Evolutionary conservation across 1,140 invertebrate genomes (phyloP), one percentile per base, ranked within the genome.

Genomic region (Hormaphis cornu): DNA sequence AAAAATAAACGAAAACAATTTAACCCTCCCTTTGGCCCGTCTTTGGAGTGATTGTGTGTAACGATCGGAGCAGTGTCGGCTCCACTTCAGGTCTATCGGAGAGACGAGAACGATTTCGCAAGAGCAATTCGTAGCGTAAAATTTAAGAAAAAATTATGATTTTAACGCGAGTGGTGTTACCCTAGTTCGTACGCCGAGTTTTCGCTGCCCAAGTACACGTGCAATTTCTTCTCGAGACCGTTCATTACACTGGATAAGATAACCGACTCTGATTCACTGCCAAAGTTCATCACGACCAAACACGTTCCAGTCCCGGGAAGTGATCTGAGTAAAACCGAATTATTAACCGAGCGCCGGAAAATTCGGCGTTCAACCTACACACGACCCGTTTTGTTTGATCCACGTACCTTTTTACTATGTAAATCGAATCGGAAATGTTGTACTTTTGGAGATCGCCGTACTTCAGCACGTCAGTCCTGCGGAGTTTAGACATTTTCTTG

Each of bases 401-500:
- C 40, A 7, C 4, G 7, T 1, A 58, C 50, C 66, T 30, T 54
- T 54, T 54, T 3, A 71, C 30, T 42, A 61, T 52, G 5, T 69
- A 71, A 1, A 71, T 14, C n/a, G 33, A 22, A 4, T 69, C 48
- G 0, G 59, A 37, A 18, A 71, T n/a, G 3, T 52, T 50, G 18
- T 33, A 66, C n/a, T 77, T 76, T 18, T 52, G n/a, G 3, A 81
- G 73, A 0, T 71, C 71, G 26, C 83, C 83, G 14, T 75, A 22
- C 6, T 72, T 74, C 14, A 84, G 66, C 0, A 78, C 75, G 0
- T 73, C 37, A 0, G 71, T 71, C 1, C 74, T 77, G 16, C 82
- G 76, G n/a, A 84, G 61, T 5, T 72, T 70, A 2, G 78, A 76
- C 5, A 85, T 74, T 9, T 73, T 71, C 50, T 78, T 78, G 73